These are phyloP conservation scores for Seira sanloemensis DNA, from an alignment of 2,888 invertebrate genomes.

Conservation along the genomic window DNA sequence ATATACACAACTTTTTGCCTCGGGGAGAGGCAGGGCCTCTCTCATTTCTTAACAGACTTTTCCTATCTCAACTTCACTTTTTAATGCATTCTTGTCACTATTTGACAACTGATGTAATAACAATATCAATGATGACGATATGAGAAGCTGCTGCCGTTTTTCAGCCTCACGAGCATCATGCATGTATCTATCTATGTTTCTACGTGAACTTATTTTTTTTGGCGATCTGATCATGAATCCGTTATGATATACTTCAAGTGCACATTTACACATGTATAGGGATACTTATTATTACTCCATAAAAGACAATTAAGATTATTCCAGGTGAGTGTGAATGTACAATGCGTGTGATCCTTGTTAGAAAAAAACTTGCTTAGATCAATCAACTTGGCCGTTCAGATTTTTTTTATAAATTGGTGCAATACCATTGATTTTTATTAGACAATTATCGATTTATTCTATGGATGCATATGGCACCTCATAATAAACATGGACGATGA, in stretches of 20 bases:
- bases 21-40: conserved; percentile 60
- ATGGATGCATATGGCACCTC: background rate
- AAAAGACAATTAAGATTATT: background rate
- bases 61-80: background rate
- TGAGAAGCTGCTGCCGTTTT: background rate
- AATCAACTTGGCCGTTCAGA: background rate
- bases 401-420: background rate
- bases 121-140: background rate
- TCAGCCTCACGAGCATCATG: too few relatives aligned
- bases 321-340: background rate
- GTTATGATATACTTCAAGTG: background rate
- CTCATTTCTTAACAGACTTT: conserved; percentile 12
- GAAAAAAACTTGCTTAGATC: conserved; percentile 12
- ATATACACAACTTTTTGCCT: conserved; percentile 43
- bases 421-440: background rate
- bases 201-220: too few relatives aligned
- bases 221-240: background rate
- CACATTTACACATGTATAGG: background rate
- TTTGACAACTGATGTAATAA: conserved; percentile 49
- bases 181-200: too few relatives aligned
- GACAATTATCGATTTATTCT: background rate
- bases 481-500: background rate
- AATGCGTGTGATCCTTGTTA: conserved; percentile 5
- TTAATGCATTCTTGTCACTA: conserved; percentile 40
- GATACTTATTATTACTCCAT: background rate